These are phyloP conservation scores for Aporophyla lueneburgensis DNA, from an alignment of 2,888 invertebrate species.

Conservation along the genomic window DNA sequence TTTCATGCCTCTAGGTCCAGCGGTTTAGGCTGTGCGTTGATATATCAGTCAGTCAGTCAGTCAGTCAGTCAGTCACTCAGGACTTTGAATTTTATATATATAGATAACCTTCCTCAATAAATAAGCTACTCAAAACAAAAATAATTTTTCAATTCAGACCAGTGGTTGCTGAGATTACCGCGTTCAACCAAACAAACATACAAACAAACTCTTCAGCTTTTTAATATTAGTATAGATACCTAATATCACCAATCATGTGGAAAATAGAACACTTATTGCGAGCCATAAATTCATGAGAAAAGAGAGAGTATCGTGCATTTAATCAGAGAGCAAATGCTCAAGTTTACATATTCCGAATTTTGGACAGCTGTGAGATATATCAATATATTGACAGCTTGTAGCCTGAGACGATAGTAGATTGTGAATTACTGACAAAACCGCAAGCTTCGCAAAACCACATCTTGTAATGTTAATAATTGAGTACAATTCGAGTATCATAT, in stretches of 20 bases:
- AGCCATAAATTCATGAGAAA: slow-evolving; percentile 6
- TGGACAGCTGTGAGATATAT: background rate
- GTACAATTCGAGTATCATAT: background rate
- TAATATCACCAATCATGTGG: background rate
- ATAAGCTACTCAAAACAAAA: too few species aligned
- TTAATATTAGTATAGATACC: too few species aligned
- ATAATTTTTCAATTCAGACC: too few species aligned
- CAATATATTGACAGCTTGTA: background rate
- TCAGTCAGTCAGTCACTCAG: too few species aligned
- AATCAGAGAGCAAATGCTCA: background rate
- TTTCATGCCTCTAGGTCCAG: too few species aligned
- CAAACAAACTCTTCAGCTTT: too few species aligned
- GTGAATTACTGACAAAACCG: slow-evolving; percentile 2
- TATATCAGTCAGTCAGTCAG: too few species aligned
- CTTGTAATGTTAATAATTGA: background rate
- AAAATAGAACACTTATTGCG: background rate
- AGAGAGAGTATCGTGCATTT: background rate
- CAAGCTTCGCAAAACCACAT: background rate
- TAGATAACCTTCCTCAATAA: too few species aligned
- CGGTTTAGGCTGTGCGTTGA: too few species aligned
- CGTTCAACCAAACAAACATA: too few species aligned
- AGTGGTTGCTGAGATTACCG: too few species aligned
- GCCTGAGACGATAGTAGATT: background rate
- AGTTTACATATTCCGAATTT: background rate
- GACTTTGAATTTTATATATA: too few species aligned